Evolutionary conservation across 1,140 invertebrate species (phyloP).

Genomic region (Cotesia typhae): DNA sequence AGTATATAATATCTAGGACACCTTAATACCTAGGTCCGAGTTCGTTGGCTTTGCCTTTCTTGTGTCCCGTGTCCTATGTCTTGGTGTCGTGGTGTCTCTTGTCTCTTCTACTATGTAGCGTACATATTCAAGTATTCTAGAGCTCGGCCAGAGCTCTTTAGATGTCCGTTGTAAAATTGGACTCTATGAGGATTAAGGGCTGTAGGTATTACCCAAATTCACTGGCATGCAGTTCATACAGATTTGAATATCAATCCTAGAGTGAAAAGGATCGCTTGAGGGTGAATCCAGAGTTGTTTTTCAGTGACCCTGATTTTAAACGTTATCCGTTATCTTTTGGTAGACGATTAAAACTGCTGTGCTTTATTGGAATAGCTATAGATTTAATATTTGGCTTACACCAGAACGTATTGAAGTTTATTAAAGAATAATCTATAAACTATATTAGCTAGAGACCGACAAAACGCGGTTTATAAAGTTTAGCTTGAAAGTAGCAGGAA

Average conservation of each 20-base stretch:
- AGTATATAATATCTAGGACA: not conserved
- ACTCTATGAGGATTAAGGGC: conserved; percentile 31
- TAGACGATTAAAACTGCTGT: not conserved
- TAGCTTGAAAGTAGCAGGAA: too few species aligned
- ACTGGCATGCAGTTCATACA: conserved; percentile 45
- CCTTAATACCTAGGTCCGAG: too few species aligned
- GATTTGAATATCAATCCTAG: conserved; percentile 63
- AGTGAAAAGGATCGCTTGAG: conserved; percentile 43
- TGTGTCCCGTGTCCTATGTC: not conserved
- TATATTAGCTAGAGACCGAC: too few species aligned
- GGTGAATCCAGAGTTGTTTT: conserved; percentile 45
- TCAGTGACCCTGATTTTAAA: conserved; percentile 36
- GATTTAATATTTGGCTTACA: too few species aligned
- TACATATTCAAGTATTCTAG: not conserved
- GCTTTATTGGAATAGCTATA: too few species aligned
- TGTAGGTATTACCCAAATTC: not conserved
- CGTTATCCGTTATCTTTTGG: conserved; percentile 40
- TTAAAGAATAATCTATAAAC: too few species aligned
- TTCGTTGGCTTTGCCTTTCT: too few species aligned
- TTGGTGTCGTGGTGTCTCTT: not conserved
- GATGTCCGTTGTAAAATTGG: conserved; percentile 36
- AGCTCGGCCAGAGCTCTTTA: not conserved
- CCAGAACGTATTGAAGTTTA: too few species aligned
- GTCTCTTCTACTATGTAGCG: too few species aligned
- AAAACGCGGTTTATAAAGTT: too few species aligned